These are phyloP conservation scores for Parnassius glacialis DNA, from an alignment of 2,888 invertebrate species.

Conservation along the genomic window DNA sequence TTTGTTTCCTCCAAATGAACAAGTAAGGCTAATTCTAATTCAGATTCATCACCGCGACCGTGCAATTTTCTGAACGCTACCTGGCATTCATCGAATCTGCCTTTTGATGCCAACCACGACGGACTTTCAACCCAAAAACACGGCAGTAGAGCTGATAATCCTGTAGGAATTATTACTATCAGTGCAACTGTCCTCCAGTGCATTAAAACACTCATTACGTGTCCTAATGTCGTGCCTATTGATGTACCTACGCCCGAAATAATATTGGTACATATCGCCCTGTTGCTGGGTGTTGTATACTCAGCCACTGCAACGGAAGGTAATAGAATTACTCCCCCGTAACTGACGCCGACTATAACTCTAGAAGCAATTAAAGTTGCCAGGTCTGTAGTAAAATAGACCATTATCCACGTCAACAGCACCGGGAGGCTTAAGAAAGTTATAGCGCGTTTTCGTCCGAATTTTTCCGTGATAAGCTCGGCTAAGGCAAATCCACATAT, in stretches of 20 bases:
- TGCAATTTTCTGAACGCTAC: conserved; percentile 26
- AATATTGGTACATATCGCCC: conserved; percentile 27
- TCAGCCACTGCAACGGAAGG: conserved; percentile 20
- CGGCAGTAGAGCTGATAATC: conserved; percentile 26
- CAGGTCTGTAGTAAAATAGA: too few species aligned
- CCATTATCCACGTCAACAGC: too few species aligned
- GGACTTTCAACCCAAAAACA: conserved; percentile 35
- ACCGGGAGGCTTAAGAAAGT: conserved; percentile 9
- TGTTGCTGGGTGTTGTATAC: conserved; percentile 24
- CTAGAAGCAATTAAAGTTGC: conserved; percentile 22
- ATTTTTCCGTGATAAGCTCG: conserved; percentile 17
- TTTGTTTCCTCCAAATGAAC: conserved; percentile 12
- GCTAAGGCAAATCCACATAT: conserved; percentile 20
- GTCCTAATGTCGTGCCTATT: conserved; percentile 30
- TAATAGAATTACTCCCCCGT: conserved; percentile 22
- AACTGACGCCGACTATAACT: conserved; percentile 31
- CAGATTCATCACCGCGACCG: conserved; percentile 18
- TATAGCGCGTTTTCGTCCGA: conserved; percentile 19
- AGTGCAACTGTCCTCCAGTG: conserved; percentile 33
- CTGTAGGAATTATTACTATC: conserved; percentile 30
- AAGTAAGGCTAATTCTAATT: conserved; percentile 21
- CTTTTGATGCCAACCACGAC: conserved; percentile 35
- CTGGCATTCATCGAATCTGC: conserved; percentile 31
- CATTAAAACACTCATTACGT: conserved; percentile 30
- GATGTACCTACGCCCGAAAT: conserved; percentile 30